A percentile compares a stretch with the other conserved stretches of the same genome.
These are phyloP conservation scores for Sylvia atricapilla DNA, from an alignment of 2,113 vertebrate genomes.

Conservation along the genomic window DNA sequence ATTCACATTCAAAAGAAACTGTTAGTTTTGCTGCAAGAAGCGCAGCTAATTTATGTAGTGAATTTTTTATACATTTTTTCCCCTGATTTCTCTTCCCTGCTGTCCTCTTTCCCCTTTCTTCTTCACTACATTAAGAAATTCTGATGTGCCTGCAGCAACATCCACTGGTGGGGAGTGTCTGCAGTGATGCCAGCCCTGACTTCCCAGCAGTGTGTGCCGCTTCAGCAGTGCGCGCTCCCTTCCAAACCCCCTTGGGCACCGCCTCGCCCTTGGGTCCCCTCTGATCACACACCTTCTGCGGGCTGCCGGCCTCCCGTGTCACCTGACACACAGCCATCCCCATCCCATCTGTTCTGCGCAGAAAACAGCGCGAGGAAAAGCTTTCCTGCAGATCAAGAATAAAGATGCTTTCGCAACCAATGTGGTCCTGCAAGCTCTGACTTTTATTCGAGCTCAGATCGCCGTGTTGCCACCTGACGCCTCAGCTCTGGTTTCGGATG, in stretches of 20 bases:
- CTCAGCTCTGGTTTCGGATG: neutral
- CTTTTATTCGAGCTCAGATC: neutral
- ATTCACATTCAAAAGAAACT: conserved; percentile 68
- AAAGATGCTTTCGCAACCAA: neutral
- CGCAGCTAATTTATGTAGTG: conserved; percentile 71
- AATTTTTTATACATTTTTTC: conserved; percentile 68
- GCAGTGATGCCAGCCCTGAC: conserved; percentile 13
- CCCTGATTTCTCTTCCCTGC: conserved; percentile 69
- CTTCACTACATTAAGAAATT: conserved; percentile 67
- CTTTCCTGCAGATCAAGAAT: neutral
- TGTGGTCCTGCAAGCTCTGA: neutral
- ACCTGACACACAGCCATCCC: neutral
- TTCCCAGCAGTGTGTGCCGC: neutral
- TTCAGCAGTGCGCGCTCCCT: neutral
- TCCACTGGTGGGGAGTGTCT: conserved; percentile 42
- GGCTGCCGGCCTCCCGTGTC: neutral
- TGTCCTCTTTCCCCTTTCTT: conserved; percentile 66
- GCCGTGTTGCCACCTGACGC: fast-evolving
- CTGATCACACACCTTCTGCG: conserved; percentile 34
- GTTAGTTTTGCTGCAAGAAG: conserved; percentile 64
- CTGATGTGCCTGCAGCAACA: conserved; percentile 70
- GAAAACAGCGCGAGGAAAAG: neutral
- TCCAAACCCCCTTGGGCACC: neutral
- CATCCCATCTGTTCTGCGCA: neutral
- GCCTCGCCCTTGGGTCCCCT: neutral